Evolutionary conservation across 2,888 invertebrate genomes (phyloP).

Genomic region (Euproctis similis): DNA sequence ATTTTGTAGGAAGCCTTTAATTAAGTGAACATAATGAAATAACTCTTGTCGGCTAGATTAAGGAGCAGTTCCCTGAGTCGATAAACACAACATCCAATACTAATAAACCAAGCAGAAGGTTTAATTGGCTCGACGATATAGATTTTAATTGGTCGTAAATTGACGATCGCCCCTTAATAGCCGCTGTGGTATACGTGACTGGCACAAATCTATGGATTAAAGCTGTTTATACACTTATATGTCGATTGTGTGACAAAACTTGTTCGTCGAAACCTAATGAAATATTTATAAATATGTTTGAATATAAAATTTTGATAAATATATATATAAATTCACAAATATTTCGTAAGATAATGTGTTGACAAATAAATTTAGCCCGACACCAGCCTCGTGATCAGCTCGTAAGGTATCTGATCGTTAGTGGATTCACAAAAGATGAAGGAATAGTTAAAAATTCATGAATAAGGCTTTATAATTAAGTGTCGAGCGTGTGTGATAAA

Average conservation of each 20-base stretch:
- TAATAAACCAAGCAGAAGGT: slow-evolving; percentile 52
- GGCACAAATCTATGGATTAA: slow-evolving; percentile 36
- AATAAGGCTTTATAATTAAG: too few species aligned
- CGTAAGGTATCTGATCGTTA: too few species aligned
- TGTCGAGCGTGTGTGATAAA: too few species aligned
- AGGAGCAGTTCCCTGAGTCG: slow-evolving; percentile 31
- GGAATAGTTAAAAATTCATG: too few species aligned
- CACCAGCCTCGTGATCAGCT: too few species aligned
- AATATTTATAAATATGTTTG: too few species aligned
- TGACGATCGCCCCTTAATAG: slow-evolving; percentile 46
- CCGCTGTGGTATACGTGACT: slow-evolving; percentile 29
- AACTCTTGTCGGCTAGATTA: slow-evolving; percentile 9
- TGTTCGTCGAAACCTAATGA: too few species aligned
- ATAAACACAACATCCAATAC: slow-evolving; percentile 50
- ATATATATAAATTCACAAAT: too few species aligned
- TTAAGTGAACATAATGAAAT: slow-evolving; percentile 24
- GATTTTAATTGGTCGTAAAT: slow-evolving; percentile 70
- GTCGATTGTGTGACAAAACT: slow-evolving; percentile 3
- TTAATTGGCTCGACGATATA: slow-evolving; percentile 66
- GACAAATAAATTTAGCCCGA: too few species aligned
- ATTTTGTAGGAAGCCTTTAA: slow-evolving; percentile 19
- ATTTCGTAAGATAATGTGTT: too few species aligned
- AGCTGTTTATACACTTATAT: slow-evolving; percentile 26
- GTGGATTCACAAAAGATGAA: too few species aligned
- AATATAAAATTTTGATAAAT: too few species aligned